phyloP scores from a whole-genome alignment of 2,888 invertebrate genomes.

The Caenorhabditis afra region DNA sequence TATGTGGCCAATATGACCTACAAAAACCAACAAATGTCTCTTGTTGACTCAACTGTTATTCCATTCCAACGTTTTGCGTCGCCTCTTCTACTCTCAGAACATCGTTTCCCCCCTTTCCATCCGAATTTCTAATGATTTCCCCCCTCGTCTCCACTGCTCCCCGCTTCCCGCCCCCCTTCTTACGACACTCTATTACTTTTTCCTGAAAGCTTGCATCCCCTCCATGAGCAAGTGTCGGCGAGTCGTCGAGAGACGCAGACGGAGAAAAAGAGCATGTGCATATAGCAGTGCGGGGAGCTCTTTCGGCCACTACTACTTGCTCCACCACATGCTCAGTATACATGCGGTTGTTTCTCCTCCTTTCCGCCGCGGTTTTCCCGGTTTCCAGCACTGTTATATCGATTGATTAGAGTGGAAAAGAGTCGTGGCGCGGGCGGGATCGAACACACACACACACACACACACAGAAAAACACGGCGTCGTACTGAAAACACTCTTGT shows the following conservation, averaged over 20 bases:
- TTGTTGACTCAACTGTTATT: conserved; percentile 10
- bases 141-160: conserved; percentile 2
- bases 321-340: not conserved
- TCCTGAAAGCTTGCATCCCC: not conserved
- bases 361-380: too few relatives aligned
- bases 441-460: too few relatives aligned
- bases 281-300: conserved; percentile 1
- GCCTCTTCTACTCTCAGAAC: not conserved
- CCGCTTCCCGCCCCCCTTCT: not conserved
- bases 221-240: not conserved
- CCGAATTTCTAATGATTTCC: conserved; percentile 39
- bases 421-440: too few relatives aligned
- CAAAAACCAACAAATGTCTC: conserved; percentile 9
- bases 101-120: too few relatives aligned
- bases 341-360: not conserved
- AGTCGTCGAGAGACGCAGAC: conserved; percentile 17
- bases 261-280: conserved; percentile 3
- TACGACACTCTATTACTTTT: conserved; percentile 6
- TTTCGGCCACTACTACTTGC: conserved; percentile 10
- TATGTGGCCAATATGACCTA: conserved; percentile 11
- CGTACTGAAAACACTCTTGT: too few relatives aligned
- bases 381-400: too few relatives aligned
- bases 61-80: not conserved
- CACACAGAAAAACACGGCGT: too few relatives aligned
- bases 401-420: too few relatives aligned